Evolutionary conservation across 2,113 vertebrate species (phyloP), one percentile per base, ranked within the genome.

Genomic region (Erinaceus europaeus): DNA sequence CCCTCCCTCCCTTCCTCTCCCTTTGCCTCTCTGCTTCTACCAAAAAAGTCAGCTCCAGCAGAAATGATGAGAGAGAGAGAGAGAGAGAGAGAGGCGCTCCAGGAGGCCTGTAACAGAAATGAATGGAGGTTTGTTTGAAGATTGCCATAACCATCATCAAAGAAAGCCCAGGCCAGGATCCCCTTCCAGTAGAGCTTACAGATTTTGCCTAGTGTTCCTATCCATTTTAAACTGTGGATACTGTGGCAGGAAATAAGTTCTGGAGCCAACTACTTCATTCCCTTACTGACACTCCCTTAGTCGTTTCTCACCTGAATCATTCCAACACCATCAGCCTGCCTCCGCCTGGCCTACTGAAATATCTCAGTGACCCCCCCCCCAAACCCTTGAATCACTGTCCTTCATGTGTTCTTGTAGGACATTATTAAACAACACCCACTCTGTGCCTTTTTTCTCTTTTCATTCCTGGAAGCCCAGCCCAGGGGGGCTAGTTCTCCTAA

Each of bases 41-140:
- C 48, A 50, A 50, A 9, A 48, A 32, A 6, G 36, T 72, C 50
- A 10, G 20, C 27, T 6, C 57, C 48, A 32, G 6, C 25, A 50
- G 40, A 18, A 36, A n/a, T n/a, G n/a, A n/a, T n/a, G n/a, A n/a
- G n/a, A n/a, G n/a, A n/a, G n/a, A n/a, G n/a, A n/a, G n/a, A n/a
- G n/a, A n/a, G 89, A 57, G 57, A 73, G 74, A 85, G 25, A 61
- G 52, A 89, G 91, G 86, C 2, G 42, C 38, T 61, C 42, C 29
- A 34, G 15, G 0, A 0, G 9, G 12, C 80, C 67, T 86, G n/a
- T n/a, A n/a, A 77, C 6, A 84, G 79, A 81, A 50, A 13, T 44
- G 48, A 44, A 8, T 8, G 1, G 17, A 27, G 55, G 62, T 57
- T 61, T 90, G n/a, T n/a, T n/a, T n/a, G 62, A 50, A 82, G 44